Evolutionary conservation across 2,113 vertebrate genomes (phyloP), one percentile per base, ranked within the genome.

Genomic region (Myotis yumanensis): DNA sequence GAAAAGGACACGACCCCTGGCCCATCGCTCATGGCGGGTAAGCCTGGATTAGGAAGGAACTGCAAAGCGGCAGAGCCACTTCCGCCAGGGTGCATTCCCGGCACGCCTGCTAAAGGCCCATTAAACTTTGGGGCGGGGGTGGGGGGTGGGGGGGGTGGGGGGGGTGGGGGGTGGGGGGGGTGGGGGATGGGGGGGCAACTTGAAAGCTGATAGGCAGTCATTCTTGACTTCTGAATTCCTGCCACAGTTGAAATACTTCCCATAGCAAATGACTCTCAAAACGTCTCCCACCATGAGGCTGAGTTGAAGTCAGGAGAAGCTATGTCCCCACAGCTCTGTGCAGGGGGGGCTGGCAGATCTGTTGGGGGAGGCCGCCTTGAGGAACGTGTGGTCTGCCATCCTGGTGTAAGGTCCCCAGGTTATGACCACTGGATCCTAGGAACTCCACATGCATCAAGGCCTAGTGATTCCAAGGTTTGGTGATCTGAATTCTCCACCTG

Each of bases 161-260:
- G 88, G 69, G 35, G 43, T 40, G 23, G 82, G 43, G 9, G 88
- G 59, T 51, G 71, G 52, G 30, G 83, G 88, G 69, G 35, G 43
- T 40, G 23, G 82, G 43, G 9, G 88, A 51, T 51, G 71, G 52
- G 30, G 83, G n/a, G n/a, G n/a, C n/a, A n/a, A 8, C 83, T 71
- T 16, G 25, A 79, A 57, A 77, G 43, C 20, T 10, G 14, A 57
- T 20, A 32, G 91, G 77, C 69, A 25, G 77, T 51, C 52, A 25
- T 46, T 71, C 83, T 66, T 83, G 64, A 72, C 62, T 91, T 68
- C 11, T 71, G 71, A 62, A 64, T 84, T 64, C 77, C 52, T 84
- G 92, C 71, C 92, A 57, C 92, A 57, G 43, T 11, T 86, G 72
- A 88, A 71, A 77, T 35, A 37, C 71, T 88, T 83, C 52, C 88